These are phyloP conservation scores for western clawed frog (Xenopus tropicalis) DNA, from an alignment of 2,113 vertebrate species.

Conservation along the genomic window DNA sequence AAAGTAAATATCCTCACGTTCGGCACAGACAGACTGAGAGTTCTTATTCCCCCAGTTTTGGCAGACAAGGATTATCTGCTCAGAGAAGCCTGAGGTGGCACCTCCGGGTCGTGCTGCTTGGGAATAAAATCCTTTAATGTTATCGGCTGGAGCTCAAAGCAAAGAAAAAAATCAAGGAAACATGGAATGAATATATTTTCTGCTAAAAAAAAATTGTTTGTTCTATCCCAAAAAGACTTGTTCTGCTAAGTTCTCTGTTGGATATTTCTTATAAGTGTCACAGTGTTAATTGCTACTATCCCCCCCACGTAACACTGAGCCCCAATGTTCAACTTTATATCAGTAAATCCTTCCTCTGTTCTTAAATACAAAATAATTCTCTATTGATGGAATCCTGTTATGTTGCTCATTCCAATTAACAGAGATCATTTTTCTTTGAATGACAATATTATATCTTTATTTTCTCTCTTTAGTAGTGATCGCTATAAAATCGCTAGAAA, in stretches of 20 bases:
- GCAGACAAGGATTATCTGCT: neutral
- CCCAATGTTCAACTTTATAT: too few relatives aligned
- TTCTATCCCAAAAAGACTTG: too few relatives aligned
- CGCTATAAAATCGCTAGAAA: too few relatives aligned
- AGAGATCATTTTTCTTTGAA: too few relatives aligned
- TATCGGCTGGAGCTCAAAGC: neutral
- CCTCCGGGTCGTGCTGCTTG: neutral
- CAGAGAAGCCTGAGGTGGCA: neutral
- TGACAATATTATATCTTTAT: too few relatives aligned
- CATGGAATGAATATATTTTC: neutral
- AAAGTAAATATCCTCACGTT: neutral
- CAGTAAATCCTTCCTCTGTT: too few relatives aligned
- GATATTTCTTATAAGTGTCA: neutral
- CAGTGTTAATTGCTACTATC: neutral
- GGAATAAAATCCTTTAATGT: neutral
- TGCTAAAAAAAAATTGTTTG: neutral
- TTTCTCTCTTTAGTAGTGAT: too few relatives aligned
- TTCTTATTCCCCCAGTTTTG: neutral
- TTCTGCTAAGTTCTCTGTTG: too few relatives aligned
- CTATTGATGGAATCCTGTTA: too few relatives aligned
- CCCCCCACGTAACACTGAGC: too few relatives aligned
- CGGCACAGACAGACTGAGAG: neutral
- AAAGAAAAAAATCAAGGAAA: neutral
- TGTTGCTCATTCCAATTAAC: too few relatives aligned
- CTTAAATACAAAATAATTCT: too few relatives aligned